phyloP scores from a whole-genome alignment of 2,797 vertebrate genomes.

The Myotis pilosus region DNA sequence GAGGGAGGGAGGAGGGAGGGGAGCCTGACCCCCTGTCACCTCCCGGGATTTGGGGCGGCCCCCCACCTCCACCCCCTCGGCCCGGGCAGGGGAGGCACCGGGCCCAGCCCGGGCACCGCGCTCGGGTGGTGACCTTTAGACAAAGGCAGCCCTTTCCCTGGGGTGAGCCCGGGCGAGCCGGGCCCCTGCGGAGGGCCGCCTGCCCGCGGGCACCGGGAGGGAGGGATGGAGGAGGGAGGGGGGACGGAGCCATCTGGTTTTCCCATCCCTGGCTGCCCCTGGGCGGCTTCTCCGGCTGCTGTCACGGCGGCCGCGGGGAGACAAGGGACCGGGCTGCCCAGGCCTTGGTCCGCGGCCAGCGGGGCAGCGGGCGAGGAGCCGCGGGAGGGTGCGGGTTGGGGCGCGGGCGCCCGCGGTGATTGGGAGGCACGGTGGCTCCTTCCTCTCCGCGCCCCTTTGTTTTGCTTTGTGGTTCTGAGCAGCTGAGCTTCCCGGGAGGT shows the following conservation, averaged over 20 bases:
- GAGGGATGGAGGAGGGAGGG: constrained; percentile 60
- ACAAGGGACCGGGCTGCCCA: constrained; percentile 38
- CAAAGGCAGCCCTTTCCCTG: constrained; percentile 75
- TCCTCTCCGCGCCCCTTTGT: constrained; percentile 77
- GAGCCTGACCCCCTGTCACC: constrained; percentile 60
- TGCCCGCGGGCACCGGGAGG: constrained; percentile 61
- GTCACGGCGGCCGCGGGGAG: constrained; percentile 66
- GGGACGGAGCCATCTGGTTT: constrained; percentile 68
- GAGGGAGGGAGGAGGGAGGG: not conserved
- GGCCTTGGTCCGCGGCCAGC: constrained; percentile 54
- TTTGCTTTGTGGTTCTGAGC: constrained; percentile 78
- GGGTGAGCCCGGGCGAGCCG: constrained; percentile 60
- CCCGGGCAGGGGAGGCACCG: constrained; percentile 57
- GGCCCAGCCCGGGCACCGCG: constrained; percentile 71
- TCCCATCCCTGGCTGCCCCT: constrained; percentile 56
- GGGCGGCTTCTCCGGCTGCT: constrained; percentile 53
- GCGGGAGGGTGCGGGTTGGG: constrained; percentile 23
- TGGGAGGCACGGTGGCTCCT: constrained; percentile 51
- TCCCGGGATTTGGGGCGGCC: constrained; percentile 44
- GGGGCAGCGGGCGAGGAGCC: not conserved
- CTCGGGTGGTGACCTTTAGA: constrained; percentile 79
- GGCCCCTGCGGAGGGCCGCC: constrained; percentile 65
- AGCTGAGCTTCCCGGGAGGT: constrained; percentile 71
- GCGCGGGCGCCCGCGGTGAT: constrained; percentile 39
- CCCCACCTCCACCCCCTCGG: constrained; percentile 32